phyloP scores from a whole-genome alignment of 64 coral and sea anemone genomes.

The Pocillopora verrucosa region DNA sequence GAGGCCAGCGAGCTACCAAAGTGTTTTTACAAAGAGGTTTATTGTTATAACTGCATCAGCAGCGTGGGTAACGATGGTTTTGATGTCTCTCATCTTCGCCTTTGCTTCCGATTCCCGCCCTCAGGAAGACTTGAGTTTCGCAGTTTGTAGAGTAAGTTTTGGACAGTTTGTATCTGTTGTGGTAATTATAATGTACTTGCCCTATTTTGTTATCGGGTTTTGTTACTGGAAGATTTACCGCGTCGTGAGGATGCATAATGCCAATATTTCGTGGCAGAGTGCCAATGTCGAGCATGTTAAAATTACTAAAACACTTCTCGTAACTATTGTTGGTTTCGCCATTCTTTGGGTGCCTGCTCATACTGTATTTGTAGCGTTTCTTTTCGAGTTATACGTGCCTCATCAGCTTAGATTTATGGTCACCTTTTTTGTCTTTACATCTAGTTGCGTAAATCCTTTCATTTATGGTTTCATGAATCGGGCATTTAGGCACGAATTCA shows the following conservation, averaged over 20 bases:
- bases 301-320: neutral
- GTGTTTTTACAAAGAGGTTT: neutral
- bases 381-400: neutral
- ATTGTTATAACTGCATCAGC: neutral
- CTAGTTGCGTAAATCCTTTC: slow-evolving; percentile 4
- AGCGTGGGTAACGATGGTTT: neutral
- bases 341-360: neutral
- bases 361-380: neutral
- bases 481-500: slow-evolving; percentile 3
- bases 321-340: neutral
- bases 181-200: neutral
- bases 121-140: neutral
- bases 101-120: neutral
- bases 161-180: neutral
- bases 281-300: neutral
- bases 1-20: neutral
- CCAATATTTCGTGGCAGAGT: neutral
- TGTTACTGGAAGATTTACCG: neutral
- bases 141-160: neutral
- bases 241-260: neutral
- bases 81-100: too few relatives aligned
- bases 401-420: neutral
- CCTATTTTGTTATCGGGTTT: neutral
- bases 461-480: slow-evolving; percentile 24
- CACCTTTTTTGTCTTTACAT: neutral